Evolutionary conservation across 2,797 vertebrate genomes (phyloP).

Genomic region (Onychomys arenicola): DNA sequence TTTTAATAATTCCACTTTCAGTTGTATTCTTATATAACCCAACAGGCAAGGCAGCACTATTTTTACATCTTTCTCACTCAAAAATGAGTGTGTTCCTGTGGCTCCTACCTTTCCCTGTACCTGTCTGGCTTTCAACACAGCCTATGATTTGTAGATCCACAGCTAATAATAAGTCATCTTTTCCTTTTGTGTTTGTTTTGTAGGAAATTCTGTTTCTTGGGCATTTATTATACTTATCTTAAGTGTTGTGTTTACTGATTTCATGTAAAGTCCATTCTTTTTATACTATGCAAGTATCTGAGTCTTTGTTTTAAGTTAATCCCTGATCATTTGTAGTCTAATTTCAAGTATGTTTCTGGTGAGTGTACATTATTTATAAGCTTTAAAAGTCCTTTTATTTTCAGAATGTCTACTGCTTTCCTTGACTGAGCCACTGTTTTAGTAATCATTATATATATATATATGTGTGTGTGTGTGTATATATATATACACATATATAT

Average conservation of each 20-base stretch:
- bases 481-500: too few species aligned
- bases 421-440: neutral
- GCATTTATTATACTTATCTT: neutral
- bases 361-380: neutral
- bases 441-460: neutral
- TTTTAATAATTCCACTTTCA: neutral
- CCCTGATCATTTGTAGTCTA: neutral
- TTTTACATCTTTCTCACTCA: neutral
- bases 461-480: too few species aligned
- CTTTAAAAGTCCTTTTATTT: neutral
- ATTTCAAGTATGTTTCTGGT: neutral
- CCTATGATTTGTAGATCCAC: neutral
- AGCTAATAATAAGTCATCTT: neutral
- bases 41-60: neutral
- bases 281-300: neutral
- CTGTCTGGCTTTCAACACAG: neutral
- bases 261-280: neutral
- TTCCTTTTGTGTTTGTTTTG: constrained; percentile 17
- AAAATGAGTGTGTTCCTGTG: neutral
- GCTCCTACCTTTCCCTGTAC: neutral
- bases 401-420: neutral
- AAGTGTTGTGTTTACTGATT: neutral
- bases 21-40: neutral
- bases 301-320: neutral
- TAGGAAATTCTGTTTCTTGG: constrained; percentile 1